Base-by-base conservation (phyloP, 1,140 invertebrate genomes). In the Conus ventricosus region DNA sequence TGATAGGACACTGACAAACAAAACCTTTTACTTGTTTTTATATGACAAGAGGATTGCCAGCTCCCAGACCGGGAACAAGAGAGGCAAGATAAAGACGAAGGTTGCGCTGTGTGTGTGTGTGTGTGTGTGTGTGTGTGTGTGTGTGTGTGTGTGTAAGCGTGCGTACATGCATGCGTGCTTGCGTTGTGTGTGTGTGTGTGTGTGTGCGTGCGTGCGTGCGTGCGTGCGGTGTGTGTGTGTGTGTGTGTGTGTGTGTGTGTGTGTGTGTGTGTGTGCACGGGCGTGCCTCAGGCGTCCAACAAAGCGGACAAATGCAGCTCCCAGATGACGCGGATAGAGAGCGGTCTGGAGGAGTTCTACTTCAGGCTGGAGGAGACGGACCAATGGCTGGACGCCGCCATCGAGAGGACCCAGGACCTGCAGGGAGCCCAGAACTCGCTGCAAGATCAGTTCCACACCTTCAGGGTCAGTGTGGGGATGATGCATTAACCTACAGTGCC, bases 311-410 rank as follows among this genome's bases (percentile, higher is more conserved):
- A 83, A 20, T 88, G 92, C 54, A 91, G 87, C 39, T 89, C 86
- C 60, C 90, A 91, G 25, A 85, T 94, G 89, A 91, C 90, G 81
- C 88, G 88, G 15, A 94, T 94, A 92, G 90, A 90, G 55, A 91
- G 90, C 25, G 92, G 94, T 57, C 86, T 94, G 84, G 93, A 94
- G 80, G 90, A 92, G 13, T 93, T 94, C 60, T 94, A 94, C 89
- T 90, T 85, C n/a, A 89, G 90, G 53, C 82, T 94, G 76, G 92
- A 94, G 76, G 91, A 94, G 39, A 86, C 93, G 23, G 93, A 94
- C 88, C 91, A 92, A 39, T 94, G 93, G 93, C 88, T 94, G 57
- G 93, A 94, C 83, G 80, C 90, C 7, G 93, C 93, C 39, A 92
- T 93, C 17, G 93, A 94, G 81, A 88, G 89, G 23, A 89, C 91